phyloP scores from a whole-genome alignment of 2,888 invertebrate genomes.

The Pseudeuparius sepicola region DNA sequence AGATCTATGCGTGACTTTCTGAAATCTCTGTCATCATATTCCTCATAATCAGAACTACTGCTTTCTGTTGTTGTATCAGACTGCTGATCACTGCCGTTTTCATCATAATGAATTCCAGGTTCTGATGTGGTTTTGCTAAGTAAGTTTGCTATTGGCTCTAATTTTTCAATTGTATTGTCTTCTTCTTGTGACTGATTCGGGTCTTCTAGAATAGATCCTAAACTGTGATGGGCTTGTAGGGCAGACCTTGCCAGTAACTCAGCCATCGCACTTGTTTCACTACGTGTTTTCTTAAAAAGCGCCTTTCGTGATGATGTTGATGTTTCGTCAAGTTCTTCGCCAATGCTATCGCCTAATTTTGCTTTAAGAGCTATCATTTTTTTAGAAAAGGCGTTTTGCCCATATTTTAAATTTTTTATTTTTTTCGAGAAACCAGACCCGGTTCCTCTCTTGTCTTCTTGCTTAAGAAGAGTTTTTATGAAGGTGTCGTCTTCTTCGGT shows the following conservation, averaged over 20 bases:
- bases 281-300: conserved; percentile 38
- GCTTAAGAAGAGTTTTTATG: conserved; percentile 39
- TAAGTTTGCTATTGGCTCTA: conserved; percentile 22
- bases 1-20: conserved; percentile 35
- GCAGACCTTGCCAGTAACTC: conserved; percentile 56
- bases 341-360: conserved; percentile 42
- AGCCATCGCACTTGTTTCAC: conserved; percentile 50
- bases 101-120: conserved; percentile 19
- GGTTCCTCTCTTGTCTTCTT: conserved; percentile 51
- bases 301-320: conserved; percentile 41
- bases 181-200: conserved; percentile 40
- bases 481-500: conserved; percentile 22
- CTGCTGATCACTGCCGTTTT: conserved; percentile 20
- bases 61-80: conserved; percentile 22
- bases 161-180: conserved; percentile 24
- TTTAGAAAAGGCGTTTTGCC: conserved; percentile 51
- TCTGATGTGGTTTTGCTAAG: conserved; percentile 28
- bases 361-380: conserved; percentile 51
- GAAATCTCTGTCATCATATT: conserved; percentile 38
- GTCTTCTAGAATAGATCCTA: conserved; percentile 48
- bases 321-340: conserved; percentile 41
- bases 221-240: conserved; percentile 47
- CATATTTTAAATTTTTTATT: conserved; percentile 52
- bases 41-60: conserved; percentile 32
- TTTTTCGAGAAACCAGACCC: conserved; percentile 42